Evolutionary conservation across 2,113 vertebrate species (phyloP), one percentile per base, ranked within the genome.

Genomic region (Sardina pilchardus): DNA sequence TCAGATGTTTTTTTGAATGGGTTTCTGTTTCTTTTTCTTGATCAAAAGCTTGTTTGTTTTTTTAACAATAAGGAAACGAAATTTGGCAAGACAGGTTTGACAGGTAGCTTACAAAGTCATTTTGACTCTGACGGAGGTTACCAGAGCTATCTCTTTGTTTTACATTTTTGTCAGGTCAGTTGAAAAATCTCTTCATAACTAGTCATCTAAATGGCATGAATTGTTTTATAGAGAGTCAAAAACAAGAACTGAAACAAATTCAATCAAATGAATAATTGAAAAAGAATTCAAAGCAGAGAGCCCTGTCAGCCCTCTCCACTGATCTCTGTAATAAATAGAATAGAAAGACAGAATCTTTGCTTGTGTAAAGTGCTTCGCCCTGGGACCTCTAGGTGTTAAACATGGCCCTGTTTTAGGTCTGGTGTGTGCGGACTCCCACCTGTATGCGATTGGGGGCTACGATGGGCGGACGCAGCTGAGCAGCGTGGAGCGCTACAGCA

Each of bases 361-460:
- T 6, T 59, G 21, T 56, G 53, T 21, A 6, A 59, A 59, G 19
- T 24, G 16, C 19, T 24, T 24, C 53, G 24, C 19, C 21, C 19
- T 24, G 24, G 21, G 16, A 53, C 50, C 1, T 14, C 14, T 1
- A 5, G 21, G 21, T 6, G 5, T 24, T 24, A 24, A 24, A 1
- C 53, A 24, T 24, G 19, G 8, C 45, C 45, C 24, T 42, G 48
- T 26, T 82, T 24, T 87, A 96, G 96, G 96, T 0, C 43, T 96
- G 88, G 95, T 93, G 85, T 93, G 93, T 53, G 2, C 96, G 87
- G 94, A 94, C 89, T 87, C 89, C 0, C 90, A 92, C 89, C 91
- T 96, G 84, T 96, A 95, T 17, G 95, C 94, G 1, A 87, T 95
- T 26, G 96, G 96, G 30, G 96, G 96, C 3, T 96, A 95, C 43